Base-by-base conservation (phyloP, 2,113 vertebrate genomes). In the Oncorhynchus tshawytscha region DNA sequence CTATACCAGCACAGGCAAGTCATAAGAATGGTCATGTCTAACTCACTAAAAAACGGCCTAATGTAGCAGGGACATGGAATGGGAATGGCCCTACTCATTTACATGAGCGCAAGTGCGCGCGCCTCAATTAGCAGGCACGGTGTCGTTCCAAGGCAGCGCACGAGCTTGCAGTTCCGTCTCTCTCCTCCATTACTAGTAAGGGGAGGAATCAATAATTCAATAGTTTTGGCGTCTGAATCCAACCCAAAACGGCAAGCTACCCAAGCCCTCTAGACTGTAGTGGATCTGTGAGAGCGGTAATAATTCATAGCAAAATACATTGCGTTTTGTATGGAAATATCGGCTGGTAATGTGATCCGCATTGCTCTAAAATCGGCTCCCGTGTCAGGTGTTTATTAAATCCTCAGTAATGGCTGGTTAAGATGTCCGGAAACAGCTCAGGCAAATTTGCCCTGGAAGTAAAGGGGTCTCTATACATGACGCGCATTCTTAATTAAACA, bases 221-320 rank as follows among this genome's bases (percentile, higher is more conserved):
- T 93, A 94, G 80, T 88, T 83, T 91, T 92, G 92, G 92, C 90
- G 92, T 92, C 93, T 87, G 77, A 90, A 90, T 89, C 84, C 88
- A 85, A 74, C 86, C 84, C 80, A 81, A 89, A 88, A 88, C 85
- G 9, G 77, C 79, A 72, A 80, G 86, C 81, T 83, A 85, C 91
- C 88, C 88, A 89, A 45, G 87, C 87, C 85, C 75, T 78, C 68
- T 81, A 45, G 39, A 89, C 85, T 88, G 60, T 39, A 77, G 85
- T 78, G 85, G 80, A 86, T 83, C 78, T 62, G 82, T 86, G 83
- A 89, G 88, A 89, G 84, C 84, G 79, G 85, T 82, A 91, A 91
- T 92, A 92, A 94, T 93, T 92, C 93, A 92, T 91, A 86, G 91
- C 85, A 81, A 77, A 81, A 89, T 88, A 93, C 90, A 82, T 88